Evolutionary conservation across 2,888 invertebrate species (phyloP), one percentile per base, ranked within the genome.

Genomic region (Mimumesa dahlbomi): DNA sequence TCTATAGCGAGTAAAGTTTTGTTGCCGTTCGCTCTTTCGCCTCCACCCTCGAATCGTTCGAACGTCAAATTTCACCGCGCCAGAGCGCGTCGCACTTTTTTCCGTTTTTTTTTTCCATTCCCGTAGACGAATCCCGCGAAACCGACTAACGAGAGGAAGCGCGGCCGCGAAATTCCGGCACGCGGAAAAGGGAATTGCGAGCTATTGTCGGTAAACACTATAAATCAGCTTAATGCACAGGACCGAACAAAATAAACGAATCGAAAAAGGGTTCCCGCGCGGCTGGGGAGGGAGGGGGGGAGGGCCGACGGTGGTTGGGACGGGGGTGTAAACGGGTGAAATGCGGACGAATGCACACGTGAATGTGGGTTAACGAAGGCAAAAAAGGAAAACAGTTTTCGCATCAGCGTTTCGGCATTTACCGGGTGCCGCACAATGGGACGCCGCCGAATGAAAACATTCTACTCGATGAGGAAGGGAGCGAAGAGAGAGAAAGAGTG

Each of bases 311-410:
- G 31, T 43, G 25, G 34, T 34, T 42, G 61, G 40, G 16, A 5
- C 16, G 48, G 46, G 19, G 11, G 25, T 48, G 40, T 29, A 42
- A n/a, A n/a, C n/a, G n/a, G n/a, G n/a, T n/a, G n/a, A n/a, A n/a
- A n/a, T n/a, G n/a, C n/a, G 57, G 57, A 58, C 53, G 70, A 61
- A 61, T 62, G 54, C 54, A 29, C 31, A 66, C 67, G 76, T 82
- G 84, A 84, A 84, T 84, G 82, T 84, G 80, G 84, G 84, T 84
- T 84, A 84, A 84, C 82, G 84, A 84, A 84, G 82, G 76, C 71
- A 72, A 83, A 84, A 83, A 82, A 78, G 77, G 69, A 81, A 80
- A 82, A 81, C 73, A 77, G 79, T 80, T 83, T 81, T 79, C 75
- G 78, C 80, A 82, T 83, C 84, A 83, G 84, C 83, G 71, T 81